Evolutionary conservation across 1,140 invertebrate genomes (phyloP).

Genomic region (Anastrepha obliqua): DNA sequence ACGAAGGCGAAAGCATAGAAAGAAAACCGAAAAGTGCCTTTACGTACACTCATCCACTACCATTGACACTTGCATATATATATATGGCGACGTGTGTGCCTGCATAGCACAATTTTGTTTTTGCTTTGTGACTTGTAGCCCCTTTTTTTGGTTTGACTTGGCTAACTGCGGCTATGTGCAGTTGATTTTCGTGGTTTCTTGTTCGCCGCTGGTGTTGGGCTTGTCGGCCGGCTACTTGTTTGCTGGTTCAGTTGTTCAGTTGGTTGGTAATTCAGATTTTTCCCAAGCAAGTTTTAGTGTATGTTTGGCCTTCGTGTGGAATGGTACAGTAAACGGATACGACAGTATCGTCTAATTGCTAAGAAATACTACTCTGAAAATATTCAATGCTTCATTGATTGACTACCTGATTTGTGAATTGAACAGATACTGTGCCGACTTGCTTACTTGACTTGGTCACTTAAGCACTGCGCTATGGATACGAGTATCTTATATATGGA

Average conservation of each 20-base stretch:
- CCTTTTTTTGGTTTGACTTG: constrained; percentile 2
- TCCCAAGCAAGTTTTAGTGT: constrained; percentile 73
- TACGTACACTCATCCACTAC: background rate
- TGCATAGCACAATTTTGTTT: constrained; percentile 34
- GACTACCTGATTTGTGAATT: background rate
- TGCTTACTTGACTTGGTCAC: background rate
- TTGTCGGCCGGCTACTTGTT: constrained; percentile 50
- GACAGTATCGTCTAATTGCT: background rate
- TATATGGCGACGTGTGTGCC: background rate
- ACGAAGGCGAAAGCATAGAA: constrained; percentile 40
- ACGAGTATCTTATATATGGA: background rate
- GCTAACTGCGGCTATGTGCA: constrained; percentile 14
- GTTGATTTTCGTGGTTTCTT: constrained; percentile 39
- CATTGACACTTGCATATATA: background rate
- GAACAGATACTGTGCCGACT: background rate
- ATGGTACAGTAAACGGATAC: constrained; percentile 72
- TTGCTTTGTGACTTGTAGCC: constrained; percentile 30
- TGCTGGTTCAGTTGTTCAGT: background rate
- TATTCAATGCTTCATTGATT: constrained; percentile 7
- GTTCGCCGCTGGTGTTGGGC: constrained; percentile 8
- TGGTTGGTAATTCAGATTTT: constrained; percentile 61
- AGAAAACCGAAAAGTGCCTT: constrained; percentile 43
- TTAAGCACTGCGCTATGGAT: background rate
- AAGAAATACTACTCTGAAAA: background rate
- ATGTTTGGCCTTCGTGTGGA: constrained; percentile 74